A percentile compares a stretch with the other conserved stretches of the same genome.
Evolutionary conservation across 2,888 invertebrate genomes (phyloP).

Genomic region (Andrena chrysosceles): DNA sequence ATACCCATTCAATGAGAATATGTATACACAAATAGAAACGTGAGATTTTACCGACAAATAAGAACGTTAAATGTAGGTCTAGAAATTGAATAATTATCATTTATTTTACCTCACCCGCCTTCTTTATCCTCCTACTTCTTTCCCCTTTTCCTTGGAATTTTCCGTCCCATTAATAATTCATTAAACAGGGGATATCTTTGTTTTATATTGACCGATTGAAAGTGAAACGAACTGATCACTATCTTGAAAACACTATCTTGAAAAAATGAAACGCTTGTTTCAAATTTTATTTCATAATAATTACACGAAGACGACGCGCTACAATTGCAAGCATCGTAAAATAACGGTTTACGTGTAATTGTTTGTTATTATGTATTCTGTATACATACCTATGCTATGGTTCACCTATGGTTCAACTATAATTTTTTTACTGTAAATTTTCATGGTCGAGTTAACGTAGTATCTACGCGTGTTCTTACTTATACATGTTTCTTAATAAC

Average conservation of each 20-base stretch:
- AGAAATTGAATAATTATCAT: slow-evolving; percentile 57
- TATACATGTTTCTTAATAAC: slow-evolving; percentile 11
- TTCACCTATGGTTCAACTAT: too few relatives aligned
- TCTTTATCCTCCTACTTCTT: slow-evolving; percentile 42
- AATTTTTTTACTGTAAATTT: too few relatives aligned
- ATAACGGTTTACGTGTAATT: too few relatives aligned
- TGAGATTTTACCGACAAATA: slow-evolving; percentile 60
- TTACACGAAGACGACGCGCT: neutral
- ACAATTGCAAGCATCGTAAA: too few relatives aligned
- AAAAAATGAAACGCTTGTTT: neutral
- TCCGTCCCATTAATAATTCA: slow-evolving; percentile 66
- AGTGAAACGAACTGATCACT: neutral
- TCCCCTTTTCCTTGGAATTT: slow-evolving; percentile 24
- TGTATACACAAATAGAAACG: slow-evolving; percentile 65
- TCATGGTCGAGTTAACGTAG: too few relatives aligned
- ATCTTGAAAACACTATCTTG: neutral
- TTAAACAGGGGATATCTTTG: slow-evolving; percentile 19
- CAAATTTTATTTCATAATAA: neutral
- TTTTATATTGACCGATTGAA: neutral
- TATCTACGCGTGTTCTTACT: too few relatives aligned
- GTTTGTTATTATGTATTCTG: too few relatives aligned
- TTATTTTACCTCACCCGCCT: slow-evolving; percentile 40
- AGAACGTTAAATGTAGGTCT: slow-evolving; percentile 15
- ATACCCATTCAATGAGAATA: slow-evolving; percentile 61
- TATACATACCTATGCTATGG: too few relatives aligned